Base-by-base conservation (phyloP, 1,140 invertebrate genomes). In the Macrobrachium rosenbergii region DNA sequence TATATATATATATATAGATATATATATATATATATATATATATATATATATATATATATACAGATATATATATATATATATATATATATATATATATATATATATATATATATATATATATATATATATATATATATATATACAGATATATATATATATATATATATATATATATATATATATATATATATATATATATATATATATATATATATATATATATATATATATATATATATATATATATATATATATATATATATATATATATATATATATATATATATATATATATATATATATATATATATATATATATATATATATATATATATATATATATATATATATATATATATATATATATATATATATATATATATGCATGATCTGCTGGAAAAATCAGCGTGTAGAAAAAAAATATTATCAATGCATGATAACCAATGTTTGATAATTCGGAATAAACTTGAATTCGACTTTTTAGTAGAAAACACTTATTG, bases 301-400 rank as follows among this genome's bases (percentile, higher is more conserved):
- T 76, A 76, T 76, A 76, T 76, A 76, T 76, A 76, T 76, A 76
- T 76, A 76, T 76, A 76, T 76, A 76, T 76, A 76, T 76, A 76
- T 76, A 76, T 76, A 76, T 76, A 37, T 3, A 37, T 37, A 37
- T 37, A 67, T 67, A 67, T 67, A 67, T 67, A 67, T 67, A 67
- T 67, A 67, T 67, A 67, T 67, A 67, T 67, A 67, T 67, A 67
- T 67, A 67, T 67, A 67, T 67, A 67, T 67, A 67, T 67, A 67
- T 67, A 67, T 67, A 37, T 37, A 37, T 37, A 37, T 37, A 64
- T 37, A 37, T 37, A 37, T 37, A 37, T 37, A 37, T 37, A 37
- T 37, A 37, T 37, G n/a, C n/a, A n/a, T n/a, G n/a, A n/a, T n/a
- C n/a, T n/a, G n/a, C n/a, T n/a, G n/a, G n/a, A n/a, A n/a, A n/a